Base-by-base conservation (phyloP, 92 coral and sea anemone genomes). In the Paragorgia papillata region DNA sequence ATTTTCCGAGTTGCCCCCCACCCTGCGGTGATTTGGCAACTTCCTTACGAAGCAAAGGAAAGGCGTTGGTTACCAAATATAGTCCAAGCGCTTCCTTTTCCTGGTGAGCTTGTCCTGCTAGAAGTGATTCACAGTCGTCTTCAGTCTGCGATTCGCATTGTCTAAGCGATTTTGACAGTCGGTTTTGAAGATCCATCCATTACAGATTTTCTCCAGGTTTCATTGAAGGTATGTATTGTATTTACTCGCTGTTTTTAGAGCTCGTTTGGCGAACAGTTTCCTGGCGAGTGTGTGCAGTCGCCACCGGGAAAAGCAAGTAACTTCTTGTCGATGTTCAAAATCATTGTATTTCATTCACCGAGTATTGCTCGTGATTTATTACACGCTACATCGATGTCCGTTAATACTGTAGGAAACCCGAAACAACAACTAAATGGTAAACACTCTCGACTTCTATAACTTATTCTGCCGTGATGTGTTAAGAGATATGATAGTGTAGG, bases 21-120 rank as follows among this genome's bases (percentile, higher is more conserved):
- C 78, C 78, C 78, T 55, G 63, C 32, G 28, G 10, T 22, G 2
- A 53, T 53, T 71, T 20, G 78, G 3, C 21, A 22, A 15, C 30
- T 35, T 30, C 64, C 78, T 15, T 71, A 71, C 46, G 41, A 71
- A 71, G 64, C 78, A 37, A 15, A 24, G 51, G 63, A 13, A 53
- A 71, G 78, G 78, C 78, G 78, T 71, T 71, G 78, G 78, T 71
- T 71, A 24, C 62, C 73, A 43, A 66, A n/a, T n/a, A n/a, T 71
- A 22, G 62, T 51, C 31, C 28, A 34, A 27, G 64, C 64, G 64
- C 44, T 53, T 55, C 78, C 75, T 68, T 69, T 71, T 71, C 78
- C 64, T 71, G 78, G 63, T 43, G 44, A 71, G 78, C 41, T 50
- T 31, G 49, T 14, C 2, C 53, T 15, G 15, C 14, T 15, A 7